These are phyloP conservation scores for Philonicus albiceps DNA, from an alignment of 2,888 invertebrate species.

Conservation along the genomic window DNA sequence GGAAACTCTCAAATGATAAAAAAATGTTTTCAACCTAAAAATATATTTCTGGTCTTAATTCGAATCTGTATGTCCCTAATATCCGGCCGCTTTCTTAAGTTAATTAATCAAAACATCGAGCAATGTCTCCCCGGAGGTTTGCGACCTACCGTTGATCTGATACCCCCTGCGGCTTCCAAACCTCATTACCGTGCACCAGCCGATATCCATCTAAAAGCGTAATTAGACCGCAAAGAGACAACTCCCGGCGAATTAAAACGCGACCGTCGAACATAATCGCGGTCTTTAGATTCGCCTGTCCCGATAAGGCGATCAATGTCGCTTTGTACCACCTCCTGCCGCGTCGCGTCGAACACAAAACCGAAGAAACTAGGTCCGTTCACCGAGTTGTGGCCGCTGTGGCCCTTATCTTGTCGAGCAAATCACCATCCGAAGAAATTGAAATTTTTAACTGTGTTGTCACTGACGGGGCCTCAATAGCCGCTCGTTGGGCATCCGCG, in stretches of 20 bases:
- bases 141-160: neutral
- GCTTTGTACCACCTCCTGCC: neutral
- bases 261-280: neutral
- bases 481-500: neutral
- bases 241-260: constrained; percentile 2
- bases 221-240: constrained; percentile 29
- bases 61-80: neutral
- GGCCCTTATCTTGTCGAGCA: neutral
- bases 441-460: neutral
- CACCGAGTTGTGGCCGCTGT: neutral
- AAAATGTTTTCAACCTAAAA: neutral
- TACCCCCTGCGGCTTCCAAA: neutral
- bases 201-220: neutral
- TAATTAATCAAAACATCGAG: neutral
- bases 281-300: neutral
- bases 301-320: constrained; percentile 16
- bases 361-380: neutral
- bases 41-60: neutral
- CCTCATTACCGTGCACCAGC: neutral
- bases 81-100: neutral
- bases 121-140: neutral
- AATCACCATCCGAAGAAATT: neutral
- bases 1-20: neutral
- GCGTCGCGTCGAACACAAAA: neutral
- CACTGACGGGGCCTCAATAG: neutral